These are phyloP conservation scores for Sphaerodactylus townsendi DNA, from an alignment of 2,113 vertebrate genomes.

Conservation along the genomic window DNA sequence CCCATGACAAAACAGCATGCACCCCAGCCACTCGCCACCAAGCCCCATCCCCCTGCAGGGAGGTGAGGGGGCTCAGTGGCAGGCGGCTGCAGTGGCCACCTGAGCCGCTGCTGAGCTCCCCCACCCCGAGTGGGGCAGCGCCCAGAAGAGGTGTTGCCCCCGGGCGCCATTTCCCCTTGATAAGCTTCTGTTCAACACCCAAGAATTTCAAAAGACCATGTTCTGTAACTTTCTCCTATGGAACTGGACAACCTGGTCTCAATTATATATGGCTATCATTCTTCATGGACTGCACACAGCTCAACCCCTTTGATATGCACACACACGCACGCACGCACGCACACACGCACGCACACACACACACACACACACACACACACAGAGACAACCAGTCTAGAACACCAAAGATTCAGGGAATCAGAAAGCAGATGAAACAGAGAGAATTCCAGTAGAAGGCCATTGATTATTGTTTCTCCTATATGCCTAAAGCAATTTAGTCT, in stretches of 20 bases:
- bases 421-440: conserved; percentile 39
- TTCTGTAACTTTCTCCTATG: neutral
- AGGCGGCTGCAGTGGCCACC: too few species aligned
- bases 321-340: neutral
- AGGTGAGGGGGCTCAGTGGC: too few species aligned
- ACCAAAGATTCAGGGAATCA: neutral
- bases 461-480: conserved; percentile 14
- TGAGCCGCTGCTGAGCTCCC: too few species aligned
- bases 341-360: neutral
- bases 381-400: neutral
- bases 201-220: accelerated
- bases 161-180: too few species aligned
- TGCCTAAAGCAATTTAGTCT: conserved; percentile 36
- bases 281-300: conserved; percentile 5
- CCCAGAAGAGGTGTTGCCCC: too few species aligned
- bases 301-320: neutral
- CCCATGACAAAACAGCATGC: too few species aligned
- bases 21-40: too few species aligned
- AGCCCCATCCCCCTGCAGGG: too few species aligned
- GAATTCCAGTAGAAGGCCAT: conserved; percentile 9
- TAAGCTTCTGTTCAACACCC: too few species aligned
- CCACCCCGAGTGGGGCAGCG: too few species aligned
- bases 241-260: neutral
- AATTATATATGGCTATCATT: neutral
- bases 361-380: conserved; percentile 20